These are phyloP conservation scores for Akabosia matsudoensis DNA, from an alignment of 1,140 invertebrate species.

Conservation along the genomic window DNA sequence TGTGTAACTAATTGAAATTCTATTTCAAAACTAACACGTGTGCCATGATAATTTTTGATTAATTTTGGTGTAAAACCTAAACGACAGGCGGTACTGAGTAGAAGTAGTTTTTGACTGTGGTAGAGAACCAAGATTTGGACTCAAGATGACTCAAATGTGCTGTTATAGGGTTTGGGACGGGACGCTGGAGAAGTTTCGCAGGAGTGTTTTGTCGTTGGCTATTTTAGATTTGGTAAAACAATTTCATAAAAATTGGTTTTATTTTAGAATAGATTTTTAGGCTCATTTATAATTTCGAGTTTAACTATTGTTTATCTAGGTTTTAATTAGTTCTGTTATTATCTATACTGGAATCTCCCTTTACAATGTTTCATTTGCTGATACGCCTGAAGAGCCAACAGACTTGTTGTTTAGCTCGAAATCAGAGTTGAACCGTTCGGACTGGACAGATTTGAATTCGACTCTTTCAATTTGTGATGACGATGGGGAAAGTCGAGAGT, in stretches of 20 bases:
- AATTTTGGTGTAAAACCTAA: no score
- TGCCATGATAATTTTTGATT: not conserved
- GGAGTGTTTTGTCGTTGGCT: not conserved
- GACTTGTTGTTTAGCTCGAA: not conserved
- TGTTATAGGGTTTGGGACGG: slow-evolving; percentile 16
- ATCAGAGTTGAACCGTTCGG: not conserved
- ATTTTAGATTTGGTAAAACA: not conserved
- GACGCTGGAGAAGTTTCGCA: not conserved
- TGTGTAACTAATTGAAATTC: no score
- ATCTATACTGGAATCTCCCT: slow-evolving; percentile 4
- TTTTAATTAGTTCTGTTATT: not conserved
- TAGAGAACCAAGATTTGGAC: not conserved
- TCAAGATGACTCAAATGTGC: not conserved
- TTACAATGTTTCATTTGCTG: not conserved
- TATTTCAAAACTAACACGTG: not conserved
- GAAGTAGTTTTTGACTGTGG: not conserved
- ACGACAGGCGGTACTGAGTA: not conserved
- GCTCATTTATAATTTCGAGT: not conserved
- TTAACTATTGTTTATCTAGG: not conserved
- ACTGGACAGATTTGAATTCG: no score
- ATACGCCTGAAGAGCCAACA: not conserved
- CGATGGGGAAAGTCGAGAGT: not conserved
- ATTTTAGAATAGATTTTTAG: not conserved
- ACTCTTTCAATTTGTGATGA: not conserved
- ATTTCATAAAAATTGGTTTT: not conserved